These are phyloP conservation scores for Actinia equina DNA, from an alignment of 64 coral and sea anemone genomes.

Conservation along the genomic window DNA sequence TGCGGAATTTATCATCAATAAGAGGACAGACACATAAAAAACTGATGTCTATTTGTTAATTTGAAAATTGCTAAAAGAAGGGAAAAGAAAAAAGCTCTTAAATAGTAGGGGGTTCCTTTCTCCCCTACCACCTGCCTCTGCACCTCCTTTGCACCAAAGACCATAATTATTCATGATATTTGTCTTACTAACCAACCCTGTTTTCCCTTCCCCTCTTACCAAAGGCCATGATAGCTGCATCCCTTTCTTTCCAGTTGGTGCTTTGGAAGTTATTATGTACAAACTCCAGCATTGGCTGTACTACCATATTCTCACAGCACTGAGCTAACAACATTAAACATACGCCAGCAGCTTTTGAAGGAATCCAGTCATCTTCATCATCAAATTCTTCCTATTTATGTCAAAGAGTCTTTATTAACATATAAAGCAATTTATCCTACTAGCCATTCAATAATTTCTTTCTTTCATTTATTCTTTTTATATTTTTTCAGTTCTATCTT, in stretches of 20 bases:
- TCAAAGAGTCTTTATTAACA: not conserved
- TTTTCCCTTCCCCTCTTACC: conserved; percentile 44
- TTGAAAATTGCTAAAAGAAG: too few relatives aligned
- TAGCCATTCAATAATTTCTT: too few relatives aligned
- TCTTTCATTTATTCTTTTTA: too few relatives aligned
- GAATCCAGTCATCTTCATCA: conserved; percentile 99
- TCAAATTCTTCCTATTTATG: conserved; percentile 87
- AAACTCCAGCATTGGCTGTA: conserved; percentile 59
- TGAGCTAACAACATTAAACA: conserved; percentile 96
- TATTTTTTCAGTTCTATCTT: too few relatives aligned
- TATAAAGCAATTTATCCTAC: not conserved
- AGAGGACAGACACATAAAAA: too few relatives aligned
- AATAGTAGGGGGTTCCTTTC: too few relatives aligned
- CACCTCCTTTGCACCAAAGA: too few relatives aligned
- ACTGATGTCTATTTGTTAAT: too few relatives aligned
- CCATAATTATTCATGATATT: too few relatives aligned
- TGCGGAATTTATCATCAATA: too few relatives aligned
- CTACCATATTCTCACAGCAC: conserved; percentile 85
- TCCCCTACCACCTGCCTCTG: too few relatives aligned
- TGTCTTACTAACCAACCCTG: not conserved
- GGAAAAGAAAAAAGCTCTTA: too few relatives aligned
- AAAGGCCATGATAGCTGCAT: conserved; percentile 98
- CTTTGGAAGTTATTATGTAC: conserved; percentile 55
- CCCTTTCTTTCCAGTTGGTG: conserved; percentile 60
- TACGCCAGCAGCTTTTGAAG: conserved; percentile 90